Evolutionary conservation across 2,113 vertebrate genomes (phyloP).

Genomic region (Vicugna pacos): DNA sequence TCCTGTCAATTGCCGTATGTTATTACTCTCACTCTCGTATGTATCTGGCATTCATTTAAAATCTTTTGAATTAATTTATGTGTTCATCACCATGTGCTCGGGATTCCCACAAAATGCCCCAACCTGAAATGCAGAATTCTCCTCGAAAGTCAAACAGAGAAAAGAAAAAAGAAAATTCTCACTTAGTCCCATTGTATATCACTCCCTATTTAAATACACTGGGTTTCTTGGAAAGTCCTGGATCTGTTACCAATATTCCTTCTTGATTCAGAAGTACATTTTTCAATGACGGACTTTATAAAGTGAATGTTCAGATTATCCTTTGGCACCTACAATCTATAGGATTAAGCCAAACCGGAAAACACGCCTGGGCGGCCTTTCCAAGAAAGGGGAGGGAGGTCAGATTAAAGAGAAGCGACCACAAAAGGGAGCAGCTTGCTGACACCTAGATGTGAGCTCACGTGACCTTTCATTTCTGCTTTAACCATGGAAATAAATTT

Average conservation of each 20-base stretch:
- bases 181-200: background rate
- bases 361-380: background rate
- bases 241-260: background rate
- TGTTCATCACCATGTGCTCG: background rate
- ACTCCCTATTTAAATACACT: background rate
- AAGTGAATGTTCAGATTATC: background rate
- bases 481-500: background rate
- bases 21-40: background rate
- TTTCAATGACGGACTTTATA: background rate
- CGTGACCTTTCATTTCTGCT: background rate
- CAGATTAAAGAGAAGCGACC: background rate
- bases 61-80: background rate
- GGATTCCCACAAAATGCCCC: background rate
- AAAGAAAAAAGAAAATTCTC: background rate
- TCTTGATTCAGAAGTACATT: background rate
- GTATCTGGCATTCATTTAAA: background rate
- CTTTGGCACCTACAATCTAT: background rate
- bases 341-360: background rate
- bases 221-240: background rate
- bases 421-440: background rate
- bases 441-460: background rate
- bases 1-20: background rate
- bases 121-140: background rate
- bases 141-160: background rate
- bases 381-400: background rate